Percentiles rank a stretch among this genome's conserved stretches.
These are phyloP conservation scores for Gallinago paraguaiae DNA, from an alignment of 2,113 vertebrate genomes.

Conservation along the genomic window DNA sequence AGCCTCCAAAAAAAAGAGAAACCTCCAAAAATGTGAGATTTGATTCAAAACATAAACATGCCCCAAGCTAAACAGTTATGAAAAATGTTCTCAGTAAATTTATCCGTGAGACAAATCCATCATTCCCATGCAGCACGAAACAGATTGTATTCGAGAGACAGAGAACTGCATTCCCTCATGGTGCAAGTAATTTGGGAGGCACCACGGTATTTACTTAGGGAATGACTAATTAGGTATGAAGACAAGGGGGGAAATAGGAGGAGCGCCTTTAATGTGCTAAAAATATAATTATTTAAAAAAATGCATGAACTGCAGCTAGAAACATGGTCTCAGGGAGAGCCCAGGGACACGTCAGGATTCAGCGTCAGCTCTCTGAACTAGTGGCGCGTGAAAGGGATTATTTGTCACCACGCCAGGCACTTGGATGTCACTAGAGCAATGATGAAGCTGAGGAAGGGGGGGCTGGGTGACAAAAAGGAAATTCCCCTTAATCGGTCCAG, in stretches of 20 bases:
- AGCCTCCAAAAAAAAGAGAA: not conserved
- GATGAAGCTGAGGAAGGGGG: not conserved
- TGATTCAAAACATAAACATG: conserved; percentile 19
- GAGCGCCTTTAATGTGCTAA: not conserved
- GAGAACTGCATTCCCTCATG: not conserved
- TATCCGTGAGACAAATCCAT: conserved; percentile 12
- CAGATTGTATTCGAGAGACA: not conserved
- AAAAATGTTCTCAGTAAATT: conserved; percentile 21
- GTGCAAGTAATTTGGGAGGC: not conserved
- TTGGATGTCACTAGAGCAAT: not conserved
- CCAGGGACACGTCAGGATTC: not conserved
- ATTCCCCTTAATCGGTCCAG: not conserved
- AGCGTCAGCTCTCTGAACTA: not conserved
- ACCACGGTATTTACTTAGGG: conserved; percentile 17
- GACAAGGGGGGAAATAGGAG: not conserved
- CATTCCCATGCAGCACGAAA: not conserved
- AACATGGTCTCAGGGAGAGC: not conserved
- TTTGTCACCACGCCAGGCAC: not conserved
- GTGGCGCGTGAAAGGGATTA: not conserved
- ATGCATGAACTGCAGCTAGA: conserved; percentile 1
- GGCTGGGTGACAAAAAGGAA: not conserved
- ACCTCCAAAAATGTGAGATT: not conserved
- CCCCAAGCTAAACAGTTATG: not conserved
- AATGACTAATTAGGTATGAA: conserved; percentile 53
- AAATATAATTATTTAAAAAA: conserved; percentile 36